These are phyloP conservation scores for Eunapius fragilis DNA, from an alignment of 37 sponge, comb jelly and placozoan genomes.

Conservation along the genomic window DNA sequence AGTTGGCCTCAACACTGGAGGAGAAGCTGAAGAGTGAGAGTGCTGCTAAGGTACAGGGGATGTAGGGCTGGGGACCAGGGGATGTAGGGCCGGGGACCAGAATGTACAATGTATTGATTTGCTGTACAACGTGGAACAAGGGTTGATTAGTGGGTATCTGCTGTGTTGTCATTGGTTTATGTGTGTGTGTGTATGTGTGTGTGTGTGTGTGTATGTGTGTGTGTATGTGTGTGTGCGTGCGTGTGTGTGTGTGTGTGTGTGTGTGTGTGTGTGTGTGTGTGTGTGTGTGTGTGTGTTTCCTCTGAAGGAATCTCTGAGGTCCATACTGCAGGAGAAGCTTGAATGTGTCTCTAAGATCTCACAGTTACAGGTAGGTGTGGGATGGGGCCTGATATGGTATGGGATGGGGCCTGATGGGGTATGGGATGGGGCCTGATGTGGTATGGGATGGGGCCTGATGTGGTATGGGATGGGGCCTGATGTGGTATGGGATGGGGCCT, in stretches of 20 bases:
- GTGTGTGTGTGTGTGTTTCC: slow-evolving; percentile 15
- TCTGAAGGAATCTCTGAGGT: slow-evolving; percentile 44
- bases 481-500: not conserved
- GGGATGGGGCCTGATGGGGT: too few species aligned
- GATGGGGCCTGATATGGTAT: too few species aligned
- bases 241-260: slow-evolving; percentile 40
- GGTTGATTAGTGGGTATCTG: too few species aligned
- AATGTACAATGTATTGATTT: too few species aligned
- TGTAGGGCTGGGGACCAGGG: not conserved
- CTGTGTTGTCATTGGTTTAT: too few species aligned
- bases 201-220: too few species aligned
- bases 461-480: not conserved
- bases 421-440: not conserved
- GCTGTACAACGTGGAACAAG: too few species aligned
- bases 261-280: slow-evolving; percentile 31
- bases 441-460: not conserved
- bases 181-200: too few species aligned
- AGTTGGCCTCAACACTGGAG: slow-evolving; percentile 49
- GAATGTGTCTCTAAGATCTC: slow-evolving; percentile 47
- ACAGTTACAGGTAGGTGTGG: slow-evolving; percentile 63
- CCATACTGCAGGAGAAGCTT: slow-evolving; percentile 71
- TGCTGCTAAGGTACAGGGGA: slow-evolving; percentile 53
- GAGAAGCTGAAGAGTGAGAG: slow-evolving; percentile 64
- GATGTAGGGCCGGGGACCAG: not conserved
- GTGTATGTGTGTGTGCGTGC: slow-evolving; percentile 25